phyloP scores from a whole-genome alignment of 2,888 invertebrate genomes.

The Temnothorax unifasciatus region DNA sequence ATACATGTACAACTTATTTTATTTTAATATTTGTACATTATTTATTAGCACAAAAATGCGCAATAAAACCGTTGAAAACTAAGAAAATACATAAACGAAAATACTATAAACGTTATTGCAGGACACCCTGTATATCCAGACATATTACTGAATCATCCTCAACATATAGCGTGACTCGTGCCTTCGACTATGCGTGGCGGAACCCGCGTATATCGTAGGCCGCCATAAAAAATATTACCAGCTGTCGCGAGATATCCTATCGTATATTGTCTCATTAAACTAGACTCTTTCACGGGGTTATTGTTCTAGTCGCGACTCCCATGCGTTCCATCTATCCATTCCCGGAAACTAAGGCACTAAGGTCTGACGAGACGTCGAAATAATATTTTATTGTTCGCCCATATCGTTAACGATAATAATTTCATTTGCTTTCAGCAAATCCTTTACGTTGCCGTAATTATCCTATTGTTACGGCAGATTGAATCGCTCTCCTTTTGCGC shows the following conservation, averaged over 20 bases:
- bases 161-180: conserved; percentile 47
- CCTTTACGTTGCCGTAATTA: conserved; percentile 43
- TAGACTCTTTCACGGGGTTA: conserved; percentile 23
- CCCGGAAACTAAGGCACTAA: background rate
- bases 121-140: conserved; percentile 19
- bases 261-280: conserved; percentile 63
- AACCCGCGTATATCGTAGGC: conserved; percentile 6
- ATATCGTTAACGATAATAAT: conserved; percentile 43
- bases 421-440: conserved; percentile 26
- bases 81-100: background rate
- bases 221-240: conserved; percentile 58
- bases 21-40: background rate
- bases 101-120: background rate
- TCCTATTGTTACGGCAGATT: conserved; percentile 49
- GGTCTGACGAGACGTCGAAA: conserved; percentile 11
- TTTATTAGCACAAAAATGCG: background rate
- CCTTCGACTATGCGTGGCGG: background rate
- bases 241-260: conserved; percentile 45
- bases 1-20: background rate
- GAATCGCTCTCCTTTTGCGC: conserved; percentile 45
- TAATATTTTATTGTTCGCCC: conserved; percentile 50
- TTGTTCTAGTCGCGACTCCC: conserved; percentile 15
- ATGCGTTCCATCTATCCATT: conserved; percentile 6
- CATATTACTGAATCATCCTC: conserved; percentile 50
- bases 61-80: background rate